These are phyloP conservation scores for Eueides isabella DNA, from an alignment of 1,140 invertebrate species.

Conservation along the genomic window DNA sequence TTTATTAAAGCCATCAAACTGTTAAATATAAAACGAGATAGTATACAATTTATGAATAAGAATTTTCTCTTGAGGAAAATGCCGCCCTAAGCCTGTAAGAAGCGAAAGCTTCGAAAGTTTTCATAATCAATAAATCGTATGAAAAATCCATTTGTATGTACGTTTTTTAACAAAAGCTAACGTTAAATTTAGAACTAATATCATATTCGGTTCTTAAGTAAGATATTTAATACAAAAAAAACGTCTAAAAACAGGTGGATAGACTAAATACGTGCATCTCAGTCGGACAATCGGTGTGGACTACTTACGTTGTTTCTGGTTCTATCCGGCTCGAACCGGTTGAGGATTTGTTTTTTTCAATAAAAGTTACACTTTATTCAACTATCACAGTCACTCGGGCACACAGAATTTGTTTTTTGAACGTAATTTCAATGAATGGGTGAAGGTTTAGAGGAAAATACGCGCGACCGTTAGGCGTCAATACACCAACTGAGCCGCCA, in stretches of 20 bases:
- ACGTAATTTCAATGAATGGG: constrained; percentile 40
- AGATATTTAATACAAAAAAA: not conserved
- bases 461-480: constrained; percentile 59
- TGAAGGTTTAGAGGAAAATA: constrained; percentile 38
- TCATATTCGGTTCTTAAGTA: not conserved
- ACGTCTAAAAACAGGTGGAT: constrained; percentile 10
- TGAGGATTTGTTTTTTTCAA: constrained; percentile 13
- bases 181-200: not conserved
- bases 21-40: not conserved
- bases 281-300: constrained; percentile 44
- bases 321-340: constrained; percentile 49
- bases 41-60: not conserved
- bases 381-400: constrained; percentile 51
- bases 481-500: constrained; percentile 75
- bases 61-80: constrained; percentile 11
- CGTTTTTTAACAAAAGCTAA: not conserved
- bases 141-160: not conserved
- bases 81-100: not conserved
- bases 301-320: constrained; percentile 58
- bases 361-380: constrained; percentile 20
- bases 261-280: constrained; percentile 31
- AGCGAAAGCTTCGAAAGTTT: constrained; percentile 1
- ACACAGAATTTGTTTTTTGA: constrained; percentile 46
- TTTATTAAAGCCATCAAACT: not conserved
- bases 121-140: not conserved